Percentiles rank a stretch among this genome's conserved stretches.
phyloP scores from a whole-genome alignment of 2,888 invertebrate species.

The Gerosis bhagava region DNA sequence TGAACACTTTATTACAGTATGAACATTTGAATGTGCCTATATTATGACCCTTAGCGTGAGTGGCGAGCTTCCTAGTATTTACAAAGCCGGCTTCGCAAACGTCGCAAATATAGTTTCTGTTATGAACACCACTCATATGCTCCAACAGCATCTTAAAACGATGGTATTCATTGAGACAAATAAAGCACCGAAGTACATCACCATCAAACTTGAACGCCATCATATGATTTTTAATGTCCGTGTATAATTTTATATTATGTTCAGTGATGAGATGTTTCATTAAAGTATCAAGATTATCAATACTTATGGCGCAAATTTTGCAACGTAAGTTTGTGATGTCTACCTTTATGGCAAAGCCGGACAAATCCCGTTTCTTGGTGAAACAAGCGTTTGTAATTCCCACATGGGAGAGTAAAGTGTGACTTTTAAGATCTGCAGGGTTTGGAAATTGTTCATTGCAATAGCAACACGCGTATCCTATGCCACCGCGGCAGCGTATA shows the following conservation, averaged over 20 bases:
- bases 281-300: slow-evolving; percentile 46
- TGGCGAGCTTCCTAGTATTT: slow-evolving; percentile 33
- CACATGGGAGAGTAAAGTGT: slow-evolving; percentile 30
- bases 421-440: slow-evolving; percentile 39
- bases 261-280: slow-evolving; percentile 52
- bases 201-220: slow-evolving; percentile 44
- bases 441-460: slow-evolving; percentile 35
- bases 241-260: slow-evolving; percentile 41
- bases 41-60: slow-evolving; percentile 34
- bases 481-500: slow-evolving; percentile 38
- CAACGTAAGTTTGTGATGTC: slow-evolving; percentile 57
- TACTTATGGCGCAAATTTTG: slow-evolving; percentile 43
- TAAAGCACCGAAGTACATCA: slow-evolving; percentile 42
- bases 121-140: slow-evolving; percentile 52
- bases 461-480: slow-evolving; percentile 37
- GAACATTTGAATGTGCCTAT: slow-evolving; percentile 36
- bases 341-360: slow-evolving; percentile 53
- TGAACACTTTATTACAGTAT: slow-evolving; percentile 35
- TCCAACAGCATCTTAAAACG: slow-evolving; percentile 41
- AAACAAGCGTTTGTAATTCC: slow-evolving; percentile 27
- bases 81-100: slow-evolving; percentile 42
- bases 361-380: slow-evolving; percentile 37
- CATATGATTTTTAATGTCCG: slow-evolving; percentile 59
- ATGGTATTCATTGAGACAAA: slow-evolving; percentile 41
- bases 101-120: slow-evolving; percentile 50